Percentiles rank a stretch among this genome's conserved stretches.
Conservation (phyloP, 2,113 vertebrate species). For the Ondatra zibethicus region DNA sequence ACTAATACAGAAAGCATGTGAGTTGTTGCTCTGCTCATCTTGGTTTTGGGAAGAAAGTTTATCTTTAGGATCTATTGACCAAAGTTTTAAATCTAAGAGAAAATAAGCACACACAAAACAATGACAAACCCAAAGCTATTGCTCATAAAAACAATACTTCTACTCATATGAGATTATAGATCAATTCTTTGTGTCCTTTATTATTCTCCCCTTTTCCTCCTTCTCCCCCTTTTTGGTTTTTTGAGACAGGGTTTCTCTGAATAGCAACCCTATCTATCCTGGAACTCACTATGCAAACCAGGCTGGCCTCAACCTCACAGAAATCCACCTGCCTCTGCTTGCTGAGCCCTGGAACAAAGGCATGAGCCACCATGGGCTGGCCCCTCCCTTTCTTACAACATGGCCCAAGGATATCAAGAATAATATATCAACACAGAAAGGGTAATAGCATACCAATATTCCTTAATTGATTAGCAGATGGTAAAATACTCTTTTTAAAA, state of each 20-base stretch:
- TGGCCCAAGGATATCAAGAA: neutral
- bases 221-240: fast-evolving
- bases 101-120: neutral
- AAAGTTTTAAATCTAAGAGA: neutral
- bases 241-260: too few relatives aligned
- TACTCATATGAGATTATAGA: neutral
- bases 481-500: neutral
- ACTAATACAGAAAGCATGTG: neutral
- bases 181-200: neutral
- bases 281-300: too few relatives aligned
- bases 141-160: neutral
- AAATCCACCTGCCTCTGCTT: too few relatives aligned
- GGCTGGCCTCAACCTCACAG: too few relatives aligned
- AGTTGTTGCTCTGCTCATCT: neutral
- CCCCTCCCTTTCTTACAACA: neutral
- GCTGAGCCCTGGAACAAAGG: too few relatives aligned
- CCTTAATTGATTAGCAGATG: neutral
- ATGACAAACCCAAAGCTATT: neutral
- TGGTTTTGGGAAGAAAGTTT: too few relatives aligned
- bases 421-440: neutral
- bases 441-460: neutral
- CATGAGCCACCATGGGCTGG: too few relatives aligned
- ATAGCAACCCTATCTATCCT: too few relatives aligned
- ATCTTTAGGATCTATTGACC: neutral
- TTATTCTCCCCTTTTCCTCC: too few relatives aligned